Evolutionary conservation across 2,797 vertebrate species (phyloP).

Genomic region (Coranthus polyacanthus): DNA sequence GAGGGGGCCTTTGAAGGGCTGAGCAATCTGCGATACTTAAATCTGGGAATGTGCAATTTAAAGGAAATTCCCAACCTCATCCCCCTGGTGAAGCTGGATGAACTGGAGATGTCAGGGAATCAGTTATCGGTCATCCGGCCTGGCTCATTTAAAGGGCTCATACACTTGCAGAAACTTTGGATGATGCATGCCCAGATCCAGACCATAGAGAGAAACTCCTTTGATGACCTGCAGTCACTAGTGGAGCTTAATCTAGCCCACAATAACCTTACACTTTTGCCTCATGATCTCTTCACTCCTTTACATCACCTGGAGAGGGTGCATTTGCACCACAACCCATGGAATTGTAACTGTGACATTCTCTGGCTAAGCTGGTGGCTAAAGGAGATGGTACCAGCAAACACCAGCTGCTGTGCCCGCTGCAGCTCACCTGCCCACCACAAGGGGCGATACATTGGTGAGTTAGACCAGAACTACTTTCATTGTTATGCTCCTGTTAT

Average conservation of each 20-base stretch:
- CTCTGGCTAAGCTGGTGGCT: conserved; percentile 99
- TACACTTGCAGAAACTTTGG: conserved; percentile 99
- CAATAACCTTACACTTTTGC: conserved; percentile 97
- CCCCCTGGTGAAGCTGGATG: conserved; percentile 95
- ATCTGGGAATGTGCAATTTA: conserved; percentile 99
- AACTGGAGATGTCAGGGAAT: conserved; percentile 99
- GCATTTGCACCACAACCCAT: conserved; percentile 98
- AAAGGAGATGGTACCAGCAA: conserved; percentile 98
- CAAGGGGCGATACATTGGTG: conserved; percentile 98
- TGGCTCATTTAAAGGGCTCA: conserved; percentile 97
- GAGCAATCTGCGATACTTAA: conserved; percentile 98
- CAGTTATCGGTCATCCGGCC: conserved; percentile 94
- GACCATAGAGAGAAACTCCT: conserved; percentile 98
- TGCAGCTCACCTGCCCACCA: conserved; percentile 93
- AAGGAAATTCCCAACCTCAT: conserved; percentile 99
- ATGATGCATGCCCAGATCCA: conserved; percentile 99
- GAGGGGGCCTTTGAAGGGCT: conserved; percentile 99
- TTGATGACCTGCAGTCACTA: conserved; percentile 98
- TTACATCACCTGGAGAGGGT: conserved; percentile 96
- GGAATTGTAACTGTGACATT: conserved; percentile 99
- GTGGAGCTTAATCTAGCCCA: conserved; percentile 99
- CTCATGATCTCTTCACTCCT: conserved; percentile 99
- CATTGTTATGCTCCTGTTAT: conserved; percentile 99
- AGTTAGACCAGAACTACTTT: conserved; percentile 98
- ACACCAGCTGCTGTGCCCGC: conserved; percentile 97